Conservation (phyloP, 2,113 vertebrate genomes). For the Crotophaga sulcirostris region DNA sequence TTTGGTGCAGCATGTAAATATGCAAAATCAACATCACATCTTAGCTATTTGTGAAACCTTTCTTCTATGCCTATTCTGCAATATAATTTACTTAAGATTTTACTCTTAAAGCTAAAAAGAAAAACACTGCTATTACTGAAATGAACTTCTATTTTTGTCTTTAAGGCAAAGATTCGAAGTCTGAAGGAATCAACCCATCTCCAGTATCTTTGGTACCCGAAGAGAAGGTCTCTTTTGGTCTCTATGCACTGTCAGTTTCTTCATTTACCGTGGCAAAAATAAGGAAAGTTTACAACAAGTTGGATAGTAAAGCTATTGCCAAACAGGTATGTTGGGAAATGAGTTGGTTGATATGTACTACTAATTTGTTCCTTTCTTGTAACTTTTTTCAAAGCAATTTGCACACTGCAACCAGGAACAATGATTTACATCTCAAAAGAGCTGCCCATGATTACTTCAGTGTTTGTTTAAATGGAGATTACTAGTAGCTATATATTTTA, state of each 20-base stretch:
- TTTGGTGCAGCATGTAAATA: not conserved
- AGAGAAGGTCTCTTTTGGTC: constrained; percentile 96
- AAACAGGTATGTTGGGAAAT: constrained; percentile 85
- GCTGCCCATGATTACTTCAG: not conserved
- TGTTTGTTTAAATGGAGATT: not conserved
- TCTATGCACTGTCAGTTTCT: constrained; percentile 90
- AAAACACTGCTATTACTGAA: not conserved
- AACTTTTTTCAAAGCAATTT: not conserved
- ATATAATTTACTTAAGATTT: not conserved
- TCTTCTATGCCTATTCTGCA: not conserved
- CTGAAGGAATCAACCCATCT: constrained; percentile 80
- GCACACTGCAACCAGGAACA: not conserved
- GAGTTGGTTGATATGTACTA: not conserved
- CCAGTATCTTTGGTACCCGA: constrained; percentile 90
- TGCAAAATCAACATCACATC: not conserved
- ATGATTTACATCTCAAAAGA: not conserved
- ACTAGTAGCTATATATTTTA: not conserved
- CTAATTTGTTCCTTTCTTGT: not conserved
- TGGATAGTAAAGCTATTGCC: constrained; percentile 98
- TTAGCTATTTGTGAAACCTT: not conserved
- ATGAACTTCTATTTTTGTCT: not conserved
- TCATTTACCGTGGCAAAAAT: constrained; percentile 95
- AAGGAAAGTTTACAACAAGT: constrained; percentile 95
- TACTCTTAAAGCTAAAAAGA: not conserved
- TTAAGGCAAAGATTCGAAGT: constrained; percentile 93